These are phyloP conservation scores for Platycheirus albimanus DNA, from an alignment of 2,888 invertebrate genomes.

Conservation along the genomic window DNA sequence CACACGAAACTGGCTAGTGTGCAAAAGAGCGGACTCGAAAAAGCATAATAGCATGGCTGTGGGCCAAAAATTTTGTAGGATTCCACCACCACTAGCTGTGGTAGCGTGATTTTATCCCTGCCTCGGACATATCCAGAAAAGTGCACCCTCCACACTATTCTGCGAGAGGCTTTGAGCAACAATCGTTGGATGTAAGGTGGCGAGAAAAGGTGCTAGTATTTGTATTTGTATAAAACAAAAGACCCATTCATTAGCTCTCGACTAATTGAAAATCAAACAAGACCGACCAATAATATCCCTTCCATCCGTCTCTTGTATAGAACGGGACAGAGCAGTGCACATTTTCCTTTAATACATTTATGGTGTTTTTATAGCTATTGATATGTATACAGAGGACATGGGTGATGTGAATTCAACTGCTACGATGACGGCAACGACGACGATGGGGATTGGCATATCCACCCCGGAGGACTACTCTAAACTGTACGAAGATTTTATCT, in stretches of 20 bases:
- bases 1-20: conserved; percentile 16
- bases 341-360: neutral
- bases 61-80: conserved; percentile 4
- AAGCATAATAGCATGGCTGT: conserved; percentile 31
- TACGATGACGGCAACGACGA: conserved; percentile 26
- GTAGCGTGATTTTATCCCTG: conserved; percentile 75
- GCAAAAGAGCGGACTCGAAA: neutral
- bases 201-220: conserved; percentile 1
- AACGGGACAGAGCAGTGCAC: neutral
- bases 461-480: conserved; percentile 75
- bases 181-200: conserved; percentile 6
- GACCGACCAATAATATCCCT: conserved; percentile 34
- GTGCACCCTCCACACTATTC: conserved; percentile 7
- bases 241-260: conserved; percentile 20
- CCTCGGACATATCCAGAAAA: conserved; percentile 74
- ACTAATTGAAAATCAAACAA: conserved; percentile 57
- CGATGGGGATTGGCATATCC: conserved; percentile 1
- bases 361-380: conserved; percentile 48
- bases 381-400: conserved; percentile 28
- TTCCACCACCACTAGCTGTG: conserved; percentile 27
- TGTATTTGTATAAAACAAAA: conserved; percentile 3
- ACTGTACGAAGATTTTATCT: conserved; percentile 74
- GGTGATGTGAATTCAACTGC: conserved; percentile 52
- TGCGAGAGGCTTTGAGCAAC: conserved; percentile 23
- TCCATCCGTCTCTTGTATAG: conserved; percentile 30